Conservation (phyloP, 2,888 invertebrate genomes). For the Caenorhabditis sp. region DNA sequence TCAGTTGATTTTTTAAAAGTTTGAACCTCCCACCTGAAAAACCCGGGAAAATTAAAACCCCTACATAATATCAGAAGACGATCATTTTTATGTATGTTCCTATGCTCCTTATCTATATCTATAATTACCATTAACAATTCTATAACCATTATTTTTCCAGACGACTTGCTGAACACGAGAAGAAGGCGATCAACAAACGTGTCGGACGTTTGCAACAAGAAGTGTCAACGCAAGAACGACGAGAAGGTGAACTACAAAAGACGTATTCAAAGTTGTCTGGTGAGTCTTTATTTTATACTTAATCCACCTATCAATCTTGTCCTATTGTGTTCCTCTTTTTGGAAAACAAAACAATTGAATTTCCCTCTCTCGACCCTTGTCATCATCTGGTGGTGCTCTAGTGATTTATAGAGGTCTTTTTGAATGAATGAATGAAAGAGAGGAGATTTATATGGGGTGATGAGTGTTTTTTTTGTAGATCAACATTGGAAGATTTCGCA, state of each 20-base stretch:
- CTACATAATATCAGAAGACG: no score
- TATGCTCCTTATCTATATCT: no score
- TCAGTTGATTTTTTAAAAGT: no score
- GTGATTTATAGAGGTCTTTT: constrained; percentile 3
- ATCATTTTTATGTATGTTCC: no score
- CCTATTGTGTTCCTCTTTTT: neutral
- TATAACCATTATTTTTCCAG: constrained; percentile 11
- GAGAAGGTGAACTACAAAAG: constrained; percentile 87
- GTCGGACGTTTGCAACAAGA: constrained; percentile 58
- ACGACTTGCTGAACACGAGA: constrained; percentile 80
- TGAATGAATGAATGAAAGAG: neutral
- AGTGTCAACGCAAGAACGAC: constrained; percentile 74
- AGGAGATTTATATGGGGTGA: neutral
- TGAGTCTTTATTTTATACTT: constrained; percentile 13
- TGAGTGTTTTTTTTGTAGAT: constrained; percentile 18
- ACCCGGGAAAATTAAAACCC: no score
- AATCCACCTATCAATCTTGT: neutral
- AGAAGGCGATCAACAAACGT: constrained; percentile 85
- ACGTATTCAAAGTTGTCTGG: constrained; percentile 80
- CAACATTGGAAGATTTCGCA: constrained; percentile 58
- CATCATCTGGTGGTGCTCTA: neutral
- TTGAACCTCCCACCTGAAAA: no score
- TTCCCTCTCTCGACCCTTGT: neutral
- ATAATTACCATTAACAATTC: no score
- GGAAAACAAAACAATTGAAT: neutral